Conservation (phyloP, 2,113 vertebrate species). For the Indicator indicator region DNA sequence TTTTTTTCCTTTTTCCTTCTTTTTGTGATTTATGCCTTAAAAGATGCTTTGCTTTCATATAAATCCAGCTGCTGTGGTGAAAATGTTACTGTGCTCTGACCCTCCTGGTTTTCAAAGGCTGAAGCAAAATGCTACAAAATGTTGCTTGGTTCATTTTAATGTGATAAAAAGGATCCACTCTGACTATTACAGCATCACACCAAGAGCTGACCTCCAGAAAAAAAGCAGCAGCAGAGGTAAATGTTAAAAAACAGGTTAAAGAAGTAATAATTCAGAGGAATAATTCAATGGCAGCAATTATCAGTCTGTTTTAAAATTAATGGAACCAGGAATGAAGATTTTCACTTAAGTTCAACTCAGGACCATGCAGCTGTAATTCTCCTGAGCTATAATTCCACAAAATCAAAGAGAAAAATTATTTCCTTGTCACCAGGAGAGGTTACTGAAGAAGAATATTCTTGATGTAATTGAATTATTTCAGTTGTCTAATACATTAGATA, state of each 20-base stretch:
- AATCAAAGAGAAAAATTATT: not conserved
- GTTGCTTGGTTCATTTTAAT: not conserved
- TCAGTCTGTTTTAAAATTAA: not conserved
- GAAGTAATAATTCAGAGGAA: not conserved
- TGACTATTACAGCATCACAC: not conserved
- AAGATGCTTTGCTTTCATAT: not conserved
- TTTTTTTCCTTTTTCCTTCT: not conserved
- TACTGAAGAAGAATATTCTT: not conserved
- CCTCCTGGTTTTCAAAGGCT: not conserved
- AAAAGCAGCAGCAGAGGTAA: not conserved
- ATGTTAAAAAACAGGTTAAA: not conserved
- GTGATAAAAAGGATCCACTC: not conserved
- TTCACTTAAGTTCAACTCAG: not conserved
- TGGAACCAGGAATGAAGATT: not conserved
- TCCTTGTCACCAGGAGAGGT: not conserved
- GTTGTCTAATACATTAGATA: not conserved
- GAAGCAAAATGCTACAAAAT: not conserved
- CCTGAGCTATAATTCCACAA: not conserved
- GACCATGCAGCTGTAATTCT: not conserved
- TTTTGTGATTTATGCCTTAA: not conserved
- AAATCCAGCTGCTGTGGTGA: not conserved
- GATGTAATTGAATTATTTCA: not conserved
- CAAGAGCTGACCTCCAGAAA: not conserved
- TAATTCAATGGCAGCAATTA: not conserved
- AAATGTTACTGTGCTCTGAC: not conserved